Evolutionary conservation across 2,113 vertebrate genomes (phyloP).

Genomic region (Colinus virginianus): DNA sequence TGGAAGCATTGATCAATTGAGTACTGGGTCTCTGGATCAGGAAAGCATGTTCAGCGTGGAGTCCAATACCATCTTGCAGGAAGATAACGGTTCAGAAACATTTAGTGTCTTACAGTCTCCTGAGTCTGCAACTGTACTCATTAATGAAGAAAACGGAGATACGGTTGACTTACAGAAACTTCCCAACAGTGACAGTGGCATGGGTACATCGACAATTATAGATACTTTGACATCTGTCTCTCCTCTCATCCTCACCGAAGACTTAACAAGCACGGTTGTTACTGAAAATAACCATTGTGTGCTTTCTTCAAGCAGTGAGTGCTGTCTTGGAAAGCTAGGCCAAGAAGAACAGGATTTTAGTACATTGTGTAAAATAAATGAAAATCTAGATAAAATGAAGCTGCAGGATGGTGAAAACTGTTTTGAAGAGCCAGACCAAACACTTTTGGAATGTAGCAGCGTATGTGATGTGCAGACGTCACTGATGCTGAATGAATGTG

Average conservation of each 20-base stretch:
- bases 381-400: background rate
- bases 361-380: background rate
- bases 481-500: background rate
- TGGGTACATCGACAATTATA: background rate
- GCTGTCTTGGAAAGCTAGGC: background rate
- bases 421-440: background rate
- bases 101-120: constrained; percentile 73
- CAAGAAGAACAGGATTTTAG: constrained; percentile 20
- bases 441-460: background rate
- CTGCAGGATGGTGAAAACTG: background rate
- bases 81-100: constrained; percentile 56
- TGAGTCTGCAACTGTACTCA: background rate
- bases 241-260: background rate
- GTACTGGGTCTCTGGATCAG: constrained; percentile 76
- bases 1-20: constrained; percentile 80
- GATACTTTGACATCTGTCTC: background rate
- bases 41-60: constrained; percentile 71
- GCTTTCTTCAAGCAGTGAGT: background rate
- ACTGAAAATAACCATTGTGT: background rate
- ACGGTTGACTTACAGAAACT: background rate
- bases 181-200: background rate
- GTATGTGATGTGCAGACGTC: background rate
- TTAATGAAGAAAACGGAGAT: background rate
- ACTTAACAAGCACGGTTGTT: background rate
- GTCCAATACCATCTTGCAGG: constrained; percentile 38